These are phyloP conservation scores for Axinella damicornis DNA, from an alignment of 37 sponge, comb jelly and placozoan species.

Conservation along the genomic window DNA sequence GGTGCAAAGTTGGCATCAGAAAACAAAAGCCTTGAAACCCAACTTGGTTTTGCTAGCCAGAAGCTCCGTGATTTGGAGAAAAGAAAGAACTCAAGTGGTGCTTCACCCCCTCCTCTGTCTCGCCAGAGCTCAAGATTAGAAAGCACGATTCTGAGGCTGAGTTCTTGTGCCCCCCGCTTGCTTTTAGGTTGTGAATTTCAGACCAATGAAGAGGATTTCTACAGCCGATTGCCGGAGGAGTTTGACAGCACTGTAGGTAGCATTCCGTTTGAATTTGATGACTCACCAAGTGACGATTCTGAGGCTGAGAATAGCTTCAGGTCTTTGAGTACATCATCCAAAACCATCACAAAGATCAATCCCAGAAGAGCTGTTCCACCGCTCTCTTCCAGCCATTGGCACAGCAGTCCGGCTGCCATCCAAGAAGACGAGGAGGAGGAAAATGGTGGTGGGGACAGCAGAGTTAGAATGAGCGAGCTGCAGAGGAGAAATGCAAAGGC, in stretches of 20 bases:
- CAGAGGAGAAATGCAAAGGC: constrained; percentile 59
- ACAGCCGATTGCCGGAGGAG: background rate
- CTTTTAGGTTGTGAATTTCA: background rate
- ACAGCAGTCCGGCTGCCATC: background rate
- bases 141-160: no score
- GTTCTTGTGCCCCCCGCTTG: no score
- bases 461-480: constrained; percentile 61
- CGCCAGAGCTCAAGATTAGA: background rate
- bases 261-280: background rate
- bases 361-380: no score
- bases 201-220: background rate
- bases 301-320: no score
- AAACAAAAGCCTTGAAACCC: constrained; percentile 19
- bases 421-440: background rate
- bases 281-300: no score
- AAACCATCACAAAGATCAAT: no score
- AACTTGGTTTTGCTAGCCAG: background rate
- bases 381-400: background rate
- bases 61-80: constrained; percentile 16
- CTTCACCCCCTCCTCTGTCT: background rate
- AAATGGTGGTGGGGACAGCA: background rate
- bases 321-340: no score
- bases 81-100: background rate
- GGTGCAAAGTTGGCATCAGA: constrained; percentile 4
- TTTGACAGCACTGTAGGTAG: background rate